phyloP scores from a whole-genome alignment of 2,113 vertebrate genomes.

The Leucosticte australis region DNA sequence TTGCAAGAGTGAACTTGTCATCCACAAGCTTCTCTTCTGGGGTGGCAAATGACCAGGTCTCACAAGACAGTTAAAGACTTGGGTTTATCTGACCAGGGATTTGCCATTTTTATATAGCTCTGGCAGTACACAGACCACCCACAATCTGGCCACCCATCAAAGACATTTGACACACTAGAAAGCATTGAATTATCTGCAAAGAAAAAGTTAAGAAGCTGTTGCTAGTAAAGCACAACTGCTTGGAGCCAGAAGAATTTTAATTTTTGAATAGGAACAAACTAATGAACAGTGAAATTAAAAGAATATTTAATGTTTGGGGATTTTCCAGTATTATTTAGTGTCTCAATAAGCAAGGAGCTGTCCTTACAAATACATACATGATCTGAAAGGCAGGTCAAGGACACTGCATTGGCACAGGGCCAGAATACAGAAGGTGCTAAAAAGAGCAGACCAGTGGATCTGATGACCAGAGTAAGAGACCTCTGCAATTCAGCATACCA shows the following conservation, averaged over 20 bases:
- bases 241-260: not conserved
- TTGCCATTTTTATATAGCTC: not conserved
- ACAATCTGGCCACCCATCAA: not conserved
- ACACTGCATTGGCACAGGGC: not conserved
- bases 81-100: not conserved
- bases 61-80: not conserved
- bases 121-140: not conserved
- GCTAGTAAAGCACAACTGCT: not conserved
- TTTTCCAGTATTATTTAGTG: not conserved
- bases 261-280: not conserved
- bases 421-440: constrained; percentile 54
- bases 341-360: not conserved
- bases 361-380: not conserved
- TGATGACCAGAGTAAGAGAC: not conserved
- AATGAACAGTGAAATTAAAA: not conserved
- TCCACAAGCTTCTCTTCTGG: not conserved
- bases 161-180: not conserved
- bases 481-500: not conserved
- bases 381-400: constrained; percentile 50
- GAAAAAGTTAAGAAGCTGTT: not conserved
- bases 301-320: not conserved
- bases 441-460: not conserved
- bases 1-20: not conserved
- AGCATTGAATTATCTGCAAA: not conserved
- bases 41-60: not conserved